Base-by-base conservation (phyloP, 2,797 vertebrate genomes). In the Delichon dasypus region DNA sequence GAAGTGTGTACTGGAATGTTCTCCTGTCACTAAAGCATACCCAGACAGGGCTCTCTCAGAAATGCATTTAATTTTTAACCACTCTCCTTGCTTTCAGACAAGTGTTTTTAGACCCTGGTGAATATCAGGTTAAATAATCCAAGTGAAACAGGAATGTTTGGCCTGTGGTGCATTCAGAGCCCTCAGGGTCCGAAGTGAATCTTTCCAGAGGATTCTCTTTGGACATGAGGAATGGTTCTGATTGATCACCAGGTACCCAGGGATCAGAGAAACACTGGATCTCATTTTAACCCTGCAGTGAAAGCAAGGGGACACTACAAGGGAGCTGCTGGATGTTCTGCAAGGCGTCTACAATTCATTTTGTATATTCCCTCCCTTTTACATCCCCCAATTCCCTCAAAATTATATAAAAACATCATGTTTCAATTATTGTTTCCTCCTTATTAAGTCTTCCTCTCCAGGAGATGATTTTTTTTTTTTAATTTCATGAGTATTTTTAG, bases 201-300 rank as follows among this genome's bases (percentile, higher is more conserved):
- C 97, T 96, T 95, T 96, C 95, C 47, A 12, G 91, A 97, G 91
- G 91, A 65, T 94, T 95, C 96, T 96, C 68, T 91, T 96, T 93
- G 94, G 88, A 74, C 72, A 88, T 70, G 90, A 95, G 94, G 96
- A 98, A 97, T 96, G 97, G 96, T 90, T 95, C 34, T 88, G 96
- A 97, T 95, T 96, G 91, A 92, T 97, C 97, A 93, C 77, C 2
- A 10, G 10, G 0, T 17, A 55, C 76, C 36, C 85, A 91, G 73
- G 71, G 93, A 94, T 91, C 95, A 97, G 92, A 94, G 60, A 97
- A 96, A 86, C 29, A 1, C 77, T 80, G 85, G 76, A 84, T 94
- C 94, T 88, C 62, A 65, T 47, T 88, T 91, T 47, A 73, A 22
- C 38, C 47, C 71, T 91, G 91, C 86, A 89, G 68, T 13, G 16